Evolutionary conservation across 1,140 invertebrate species (phyloP).

Genomic region (Dendrolimus kikuchii): DNA sequence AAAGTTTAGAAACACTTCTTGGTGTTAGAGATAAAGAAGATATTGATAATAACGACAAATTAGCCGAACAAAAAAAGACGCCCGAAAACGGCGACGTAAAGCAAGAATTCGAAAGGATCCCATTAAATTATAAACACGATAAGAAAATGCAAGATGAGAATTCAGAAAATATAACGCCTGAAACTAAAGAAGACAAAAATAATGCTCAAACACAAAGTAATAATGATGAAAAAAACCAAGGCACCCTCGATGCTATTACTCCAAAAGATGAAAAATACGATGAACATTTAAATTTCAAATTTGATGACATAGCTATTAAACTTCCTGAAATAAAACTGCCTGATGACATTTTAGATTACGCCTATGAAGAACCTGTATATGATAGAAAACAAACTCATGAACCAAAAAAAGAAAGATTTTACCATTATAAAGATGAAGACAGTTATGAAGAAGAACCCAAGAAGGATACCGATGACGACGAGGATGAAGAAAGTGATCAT

Average conservation of each 20-base stretch:
- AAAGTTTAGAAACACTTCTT: conserved; percentile 21
- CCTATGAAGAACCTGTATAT: conserved; percentile 8
- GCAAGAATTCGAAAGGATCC: conserved; percentile 66
- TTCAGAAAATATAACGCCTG: conserved; percentile 10
- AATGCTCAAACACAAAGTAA: not conserved
- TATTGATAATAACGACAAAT: conserved; percentile 18
- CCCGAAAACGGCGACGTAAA: conserved; percentile 40
- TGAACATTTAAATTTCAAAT: conserved; percentile 54
- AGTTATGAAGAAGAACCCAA: conserved; percentile 9
- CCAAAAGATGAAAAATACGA: conserved; percentile 34
- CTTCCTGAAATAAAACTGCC: conserved; percentile 61
- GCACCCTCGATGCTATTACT: conserved; percentile 23
- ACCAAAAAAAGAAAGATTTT: conserved; percentile 14
- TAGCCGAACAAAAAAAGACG: conserved; percentile 11
- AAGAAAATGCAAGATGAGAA: conserved; percentile 19
- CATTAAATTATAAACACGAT: conserved; percentile 59
- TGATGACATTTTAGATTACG: conserved; percentile 44
- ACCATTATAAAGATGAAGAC: conserved; percentile 28
- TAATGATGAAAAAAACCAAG: conserved; percentile 16
- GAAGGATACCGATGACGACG: conserved; percentile 11
- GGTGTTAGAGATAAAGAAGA: conserved; percentile 10
- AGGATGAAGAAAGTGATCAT: conserved; percentile 19
- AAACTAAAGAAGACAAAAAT: conserved; percentile 14
- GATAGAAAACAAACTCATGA: conserved; percentile 10
- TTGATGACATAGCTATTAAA: conserved; percentile 45